A percentile compares a stretch with the other conserved stretches of the same genome.
These are phyloP conservation scores for Holothuria glaberrima DNA, from an alignment of 35 echinoderm and acorn worm genomes.

Conservation along the genomic window DNA sequence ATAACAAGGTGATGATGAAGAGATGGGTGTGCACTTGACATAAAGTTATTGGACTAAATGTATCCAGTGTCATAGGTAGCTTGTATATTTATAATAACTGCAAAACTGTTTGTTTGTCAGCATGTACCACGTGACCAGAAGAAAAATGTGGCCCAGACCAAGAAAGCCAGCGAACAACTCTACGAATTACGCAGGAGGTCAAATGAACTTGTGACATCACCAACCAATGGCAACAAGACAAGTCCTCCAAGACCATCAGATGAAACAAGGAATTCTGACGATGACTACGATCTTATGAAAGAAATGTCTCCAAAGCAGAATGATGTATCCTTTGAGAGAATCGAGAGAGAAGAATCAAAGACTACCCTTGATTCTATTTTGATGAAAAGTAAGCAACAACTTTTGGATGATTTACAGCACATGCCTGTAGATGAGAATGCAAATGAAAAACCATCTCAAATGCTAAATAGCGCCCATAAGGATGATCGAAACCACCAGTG, in stretches of 20 bases:
- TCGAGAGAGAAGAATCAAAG: background rate
- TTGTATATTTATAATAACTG: too few species aligned
- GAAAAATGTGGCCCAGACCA: constrained; percentile 75
- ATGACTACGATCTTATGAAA: constrained; percentile 31
- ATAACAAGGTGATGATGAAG: too few species aligned
- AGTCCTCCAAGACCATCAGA: background rate
- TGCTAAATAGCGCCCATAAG: background rate
- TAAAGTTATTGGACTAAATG: too few species aligned
- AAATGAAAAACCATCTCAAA: background rate
- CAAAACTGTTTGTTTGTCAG: constrained; percentile 37
- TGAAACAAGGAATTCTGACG: background rate
- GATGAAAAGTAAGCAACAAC: constrained; percentile 15
- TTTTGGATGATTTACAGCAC: constrained; percentile 22
- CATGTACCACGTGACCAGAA: constrained; percentile 91
- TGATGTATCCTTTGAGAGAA: background rate
- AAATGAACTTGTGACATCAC: constrained; percentile 10
- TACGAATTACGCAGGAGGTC: constrained; percentile 62
- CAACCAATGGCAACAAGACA: background rate
- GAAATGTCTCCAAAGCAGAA: constrained; percentile 1
- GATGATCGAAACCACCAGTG: background rate
- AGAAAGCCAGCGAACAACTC: constrained; percentile 89
- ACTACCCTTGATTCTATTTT: constrained; percentile 20
- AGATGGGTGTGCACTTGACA: too few species aligned
- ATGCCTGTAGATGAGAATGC: constrained; percentile 38
- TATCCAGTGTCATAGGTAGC: too few species aligned